These are phyloP conservation scores for Abscondita cerata DNA, from an alignment of 2,888 invertebrate species.

Conservation along the genomic window DNA sequence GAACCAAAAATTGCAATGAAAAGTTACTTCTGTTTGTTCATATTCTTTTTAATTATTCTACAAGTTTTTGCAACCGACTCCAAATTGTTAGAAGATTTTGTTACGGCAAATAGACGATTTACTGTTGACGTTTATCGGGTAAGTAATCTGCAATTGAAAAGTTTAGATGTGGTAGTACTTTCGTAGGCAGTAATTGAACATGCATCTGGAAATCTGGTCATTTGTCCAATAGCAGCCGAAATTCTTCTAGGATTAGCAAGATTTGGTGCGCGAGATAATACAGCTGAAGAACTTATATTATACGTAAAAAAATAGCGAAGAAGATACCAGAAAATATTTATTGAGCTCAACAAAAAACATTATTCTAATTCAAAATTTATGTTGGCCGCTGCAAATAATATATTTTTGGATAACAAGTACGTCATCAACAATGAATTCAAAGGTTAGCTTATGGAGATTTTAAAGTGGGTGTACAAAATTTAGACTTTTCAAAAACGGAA, in stretches of 20 bases:
- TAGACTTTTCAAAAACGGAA: constrained; percentile 41
- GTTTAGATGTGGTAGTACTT: too few relatives aligned
- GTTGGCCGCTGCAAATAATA: constrained; percentile 58
- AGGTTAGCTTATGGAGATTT: constrained; percentile 67
- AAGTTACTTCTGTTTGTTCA: too few relatives aligned
- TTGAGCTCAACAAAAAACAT: constrained; percentile 14
- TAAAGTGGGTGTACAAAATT: constrained; percentile 64
- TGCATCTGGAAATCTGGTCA: constrained; percentile 44
- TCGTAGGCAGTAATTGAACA: constrained; percentile 21
- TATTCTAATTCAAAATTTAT: constrained; percentile 36
- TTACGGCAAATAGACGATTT: too few relatives aligned
- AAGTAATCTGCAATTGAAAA: too few relatives aligned
- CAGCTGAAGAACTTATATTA: constrained; percentile 43
- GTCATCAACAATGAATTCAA: constrained; percentile 64
- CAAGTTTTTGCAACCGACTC: too few relatives aligned
- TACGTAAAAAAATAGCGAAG: neutral
- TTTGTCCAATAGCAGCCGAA: constrained; percentile 52
- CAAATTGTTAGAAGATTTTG: too few relatives aligned
- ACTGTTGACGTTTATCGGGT: too few relatives aligned
- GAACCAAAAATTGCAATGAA: too few relatives aligned
- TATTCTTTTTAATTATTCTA: too few relatives aligned
- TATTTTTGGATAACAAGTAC: constrained; percentile 67
- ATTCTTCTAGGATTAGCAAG: constrained; percentile 49
- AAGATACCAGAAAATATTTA: neutral
- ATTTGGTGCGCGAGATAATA: constrained; percentile 50